Evolutionary conservation across 1,140 invertebrate species (phyloP).

Genomic region (Sesamia nonagrioides): DNA sequence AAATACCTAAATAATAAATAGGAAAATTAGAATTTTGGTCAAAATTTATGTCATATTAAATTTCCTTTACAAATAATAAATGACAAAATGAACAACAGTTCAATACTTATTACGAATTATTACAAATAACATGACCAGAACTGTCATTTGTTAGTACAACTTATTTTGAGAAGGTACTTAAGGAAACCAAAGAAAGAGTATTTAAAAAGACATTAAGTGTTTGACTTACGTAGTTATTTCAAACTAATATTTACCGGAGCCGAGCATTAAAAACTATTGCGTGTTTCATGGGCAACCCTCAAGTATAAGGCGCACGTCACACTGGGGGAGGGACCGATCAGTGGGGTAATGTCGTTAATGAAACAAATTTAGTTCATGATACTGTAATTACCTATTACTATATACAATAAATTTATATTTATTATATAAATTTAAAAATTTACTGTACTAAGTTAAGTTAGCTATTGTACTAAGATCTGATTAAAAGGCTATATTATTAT

Average conservation of each 20-base stretch:
- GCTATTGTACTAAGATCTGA: too few species aligned
- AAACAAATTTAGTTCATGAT: too few species aligned
- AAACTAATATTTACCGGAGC: constrained; percentile 6
- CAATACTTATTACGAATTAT: background rate
- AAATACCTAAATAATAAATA: too few species aligned
- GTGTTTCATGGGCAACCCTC: constrained; percentile 4
- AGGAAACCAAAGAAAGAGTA: constrained; percentile 33
- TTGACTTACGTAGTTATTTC: constrained; percentile 23
- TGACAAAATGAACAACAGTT: constrained; percentile 1
- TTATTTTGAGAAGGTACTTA: constrained; percentile 1
- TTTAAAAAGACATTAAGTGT: constrained; percentile 37
- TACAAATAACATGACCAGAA: background rate
- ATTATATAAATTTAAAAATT: too few species aligned
- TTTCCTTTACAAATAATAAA: background rate
- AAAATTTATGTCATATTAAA: background rate
- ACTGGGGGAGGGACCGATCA: background rate
- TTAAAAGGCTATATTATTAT: too few species aligned
- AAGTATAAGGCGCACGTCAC: background rate
- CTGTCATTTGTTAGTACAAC: background rate
- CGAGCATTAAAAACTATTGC: constrained; percentile 13
- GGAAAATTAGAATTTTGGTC: background rate
- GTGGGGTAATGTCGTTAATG: too few species aligned
- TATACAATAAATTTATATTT: too few species aligned
- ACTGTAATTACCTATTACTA: too few species aligned
- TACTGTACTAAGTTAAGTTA: too few species aligned